phyloP scores from a whole-genome alignment of 2,113 vertebrate genomes.

The Aix galericulata region DNA sequence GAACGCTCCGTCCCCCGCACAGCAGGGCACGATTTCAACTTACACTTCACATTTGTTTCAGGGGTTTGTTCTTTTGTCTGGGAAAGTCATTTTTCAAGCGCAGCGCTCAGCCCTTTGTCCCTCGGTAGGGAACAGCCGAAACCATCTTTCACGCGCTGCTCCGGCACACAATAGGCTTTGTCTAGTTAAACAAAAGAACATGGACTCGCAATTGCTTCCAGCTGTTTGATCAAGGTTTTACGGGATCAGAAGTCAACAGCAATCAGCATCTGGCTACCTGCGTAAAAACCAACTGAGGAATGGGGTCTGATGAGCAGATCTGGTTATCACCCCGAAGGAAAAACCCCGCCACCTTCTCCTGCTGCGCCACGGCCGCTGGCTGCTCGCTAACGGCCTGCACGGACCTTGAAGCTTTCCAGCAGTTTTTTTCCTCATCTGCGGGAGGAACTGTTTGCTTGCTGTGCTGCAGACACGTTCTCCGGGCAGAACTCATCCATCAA shows the following conservation, averaged over 20 bases:
- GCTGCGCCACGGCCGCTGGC: neutral
- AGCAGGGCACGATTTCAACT: slow-evolving; percentile 52
- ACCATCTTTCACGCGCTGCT: slow-evolving; percentile 54
- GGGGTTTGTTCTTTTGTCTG: slow-evolving; percentile 64
- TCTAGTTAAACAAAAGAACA: slow-evolving; percentile 76
- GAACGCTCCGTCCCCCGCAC: slow-evolving; percentile 42
- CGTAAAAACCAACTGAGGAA: neutral
- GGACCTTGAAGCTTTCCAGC: neutral
- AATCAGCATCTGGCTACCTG: slow-evolving; percentile 74
- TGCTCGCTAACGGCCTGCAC: accelerated
- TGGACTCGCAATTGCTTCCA: slow-evolving; percentile 74
- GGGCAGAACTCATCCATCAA: neutral
- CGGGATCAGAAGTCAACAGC: slow-evolving; percentile 63
- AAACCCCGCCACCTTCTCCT: neutral
- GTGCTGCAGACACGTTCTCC: accelerated
- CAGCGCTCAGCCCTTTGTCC: slow-evolving; percentile 65
- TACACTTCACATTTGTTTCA: neutral
- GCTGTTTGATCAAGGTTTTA: slow-evolving; percentile 62
- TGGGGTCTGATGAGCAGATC: slow-evolving; percentile 15
- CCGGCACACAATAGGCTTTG: slow-evolving; percentile 73
- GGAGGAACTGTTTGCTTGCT: neutral
- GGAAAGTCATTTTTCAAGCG: slow-evolving; percentile 67
- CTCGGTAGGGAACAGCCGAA: slow-evolving; percentile 34
- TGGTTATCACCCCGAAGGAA: neutral
- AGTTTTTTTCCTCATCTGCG: neutral